These are phyloP conservation scores for Melieria crassipennis DNA, from an alignment of 2,888 invertebrate genomes.

Conservation along the genomic window DNA sequence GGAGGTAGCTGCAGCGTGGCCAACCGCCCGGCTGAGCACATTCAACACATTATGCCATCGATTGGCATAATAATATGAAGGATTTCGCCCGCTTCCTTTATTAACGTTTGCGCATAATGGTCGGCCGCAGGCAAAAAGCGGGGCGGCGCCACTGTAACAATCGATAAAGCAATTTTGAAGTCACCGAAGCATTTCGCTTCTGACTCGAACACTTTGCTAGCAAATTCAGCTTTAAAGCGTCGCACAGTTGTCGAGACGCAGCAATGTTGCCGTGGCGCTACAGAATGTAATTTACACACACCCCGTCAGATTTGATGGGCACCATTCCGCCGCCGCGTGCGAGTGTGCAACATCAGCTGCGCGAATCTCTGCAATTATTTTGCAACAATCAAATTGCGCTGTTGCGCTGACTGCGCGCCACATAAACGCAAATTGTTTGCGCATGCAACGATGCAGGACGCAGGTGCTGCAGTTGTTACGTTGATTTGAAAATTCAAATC, in stretches of 20 bases:
- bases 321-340: neutral
- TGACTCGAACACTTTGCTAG: neutral
- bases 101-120: neutral
- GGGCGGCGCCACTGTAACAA: neutral
- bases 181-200: neutral
- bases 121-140: neutral
- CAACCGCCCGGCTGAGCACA: no score
- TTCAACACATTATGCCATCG: constrained; percentile 55
- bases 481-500: constrained; percentile 48
- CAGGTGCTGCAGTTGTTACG: constrained; percentile 46
- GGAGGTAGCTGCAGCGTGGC: neutral
- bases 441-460: constrained; percentile 36
- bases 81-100: constrained; percentile 55
- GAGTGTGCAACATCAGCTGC: constrained; percentile 52
- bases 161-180: constrained; percentile 25
- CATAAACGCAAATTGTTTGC: constrained; percentile 11
- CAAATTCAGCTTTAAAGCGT: neutral
- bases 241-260: no score
- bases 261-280: no score
- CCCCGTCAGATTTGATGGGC: constrained; percentile 31
- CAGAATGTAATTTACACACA: neutral
- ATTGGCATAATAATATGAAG: constrained; percentile 58
- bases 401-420: constrained; percentile 17
- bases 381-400: constrained; percentile 62
- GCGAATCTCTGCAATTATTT: constrained; percentile 61